phyloP scores from a whole-genome alignment of 2,888 invertebrate genomes.

The Oithona nana region DNA sequence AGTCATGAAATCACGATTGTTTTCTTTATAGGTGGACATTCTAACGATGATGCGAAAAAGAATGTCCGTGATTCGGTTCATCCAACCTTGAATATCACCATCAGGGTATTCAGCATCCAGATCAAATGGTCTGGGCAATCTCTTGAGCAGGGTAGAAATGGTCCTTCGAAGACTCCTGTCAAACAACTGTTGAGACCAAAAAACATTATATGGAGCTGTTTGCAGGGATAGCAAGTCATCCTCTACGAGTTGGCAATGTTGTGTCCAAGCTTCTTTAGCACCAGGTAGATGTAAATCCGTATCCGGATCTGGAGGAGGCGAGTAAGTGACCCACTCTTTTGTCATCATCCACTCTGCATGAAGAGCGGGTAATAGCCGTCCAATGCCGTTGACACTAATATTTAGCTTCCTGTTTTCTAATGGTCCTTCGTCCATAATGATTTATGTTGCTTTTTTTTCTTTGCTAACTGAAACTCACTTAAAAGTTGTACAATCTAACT shows the following conservation, averaged over 20 bases:
- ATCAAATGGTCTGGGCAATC: neutral
- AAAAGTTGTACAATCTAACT: too few relatives aligned
- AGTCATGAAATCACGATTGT: constrained; percentile 38
- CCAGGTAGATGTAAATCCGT: neutral
- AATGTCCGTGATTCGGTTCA: neutral
- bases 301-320: neutral
- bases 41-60: neutral
- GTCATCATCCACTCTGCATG: neutral
- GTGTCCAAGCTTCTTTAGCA: neutral
- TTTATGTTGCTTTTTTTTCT: too few relatives aligned
- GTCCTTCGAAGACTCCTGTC: neutral
- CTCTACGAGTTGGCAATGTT: neutral
- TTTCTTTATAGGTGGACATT: constrained; percentile 6
- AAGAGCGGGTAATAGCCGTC: neutral
- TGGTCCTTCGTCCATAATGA: too few relatives aligned
- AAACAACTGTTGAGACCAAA: neutral
- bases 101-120: neutral
- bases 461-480: too few relatives aligned
- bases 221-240: neutral
- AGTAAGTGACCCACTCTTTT: neutral
- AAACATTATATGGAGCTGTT: neutral
- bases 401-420: neutral
- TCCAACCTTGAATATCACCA: neutral
- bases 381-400: neutral
- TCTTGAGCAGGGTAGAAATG: neutral